Percentiles rank a stretch among this genome's conserved stretches.
These are phyloP conservation scores for Caenorhabditis latens DNA, from an alignment of 1,140 invertebrate species.

Conservation along the genomic window DNA sequence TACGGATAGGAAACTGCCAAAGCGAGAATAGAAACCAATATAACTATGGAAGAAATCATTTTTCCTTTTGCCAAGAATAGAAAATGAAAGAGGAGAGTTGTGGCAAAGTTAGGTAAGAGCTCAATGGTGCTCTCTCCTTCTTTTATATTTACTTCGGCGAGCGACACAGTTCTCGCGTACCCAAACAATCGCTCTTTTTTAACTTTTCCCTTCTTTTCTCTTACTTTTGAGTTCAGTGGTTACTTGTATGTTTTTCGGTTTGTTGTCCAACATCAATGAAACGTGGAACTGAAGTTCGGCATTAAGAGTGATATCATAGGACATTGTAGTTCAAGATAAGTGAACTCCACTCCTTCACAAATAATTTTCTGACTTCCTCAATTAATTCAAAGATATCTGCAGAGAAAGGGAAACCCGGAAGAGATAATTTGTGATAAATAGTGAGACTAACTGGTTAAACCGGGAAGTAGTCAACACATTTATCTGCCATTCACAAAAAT, in stretches of 20 bases:
- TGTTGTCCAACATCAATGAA: constrained; percentile 21
- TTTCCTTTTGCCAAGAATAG: constrained; percentile 33
- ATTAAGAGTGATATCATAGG: constrained; percentile 4
- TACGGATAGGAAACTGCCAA: constrained; percentile 8
- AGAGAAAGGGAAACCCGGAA: not conserved
- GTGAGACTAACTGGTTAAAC: too few species aligned
- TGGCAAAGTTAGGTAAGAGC: constrained; percentile 36
- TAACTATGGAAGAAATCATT: not conserved
- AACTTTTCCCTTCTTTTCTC: not conserved
- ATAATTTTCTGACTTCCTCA: too few species aligned
- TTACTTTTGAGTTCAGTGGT: constrained; percentile 32
- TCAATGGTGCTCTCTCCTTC: constrained; percentile 15
- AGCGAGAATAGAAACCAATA: constrained; percentile 1
- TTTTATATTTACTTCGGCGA: constrained; percentile 47
- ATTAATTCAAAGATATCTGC: too few species aligned
- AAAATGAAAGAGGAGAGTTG: constrained; percentile 9
- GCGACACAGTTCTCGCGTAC: constrained; percentile 50
- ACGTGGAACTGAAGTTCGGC: constrained; percentile 18
- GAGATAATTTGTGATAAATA: not conserved
- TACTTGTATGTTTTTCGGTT: not conserved
- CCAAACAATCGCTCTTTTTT: constrained; percentile 17
- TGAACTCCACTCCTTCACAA: not conserved
- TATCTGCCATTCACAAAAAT: too few species aligned
- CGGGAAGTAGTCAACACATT: too few species aligned
- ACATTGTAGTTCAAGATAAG: not conserved